A percentile compares a stretch with the other conserved stretches of the same genome.
phyloP scores from a whole-genome alignment of 23 tunicate species.

The Aplidium turbinatum region DNA sequence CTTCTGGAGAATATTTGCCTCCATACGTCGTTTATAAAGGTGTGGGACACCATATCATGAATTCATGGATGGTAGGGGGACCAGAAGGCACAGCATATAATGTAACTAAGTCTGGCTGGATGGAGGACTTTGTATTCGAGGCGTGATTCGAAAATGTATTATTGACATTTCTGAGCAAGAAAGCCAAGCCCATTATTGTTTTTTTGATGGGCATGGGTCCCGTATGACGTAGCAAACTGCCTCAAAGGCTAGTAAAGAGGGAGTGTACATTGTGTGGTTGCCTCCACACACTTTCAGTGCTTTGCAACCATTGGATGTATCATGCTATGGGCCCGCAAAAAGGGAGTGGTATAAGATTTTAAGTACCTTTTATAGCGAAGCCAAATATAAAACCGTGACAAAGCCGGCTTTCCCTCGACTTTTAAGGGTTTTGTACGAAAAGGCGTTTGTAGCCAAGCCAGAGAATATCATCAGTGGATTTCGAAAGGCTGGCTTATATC shows the following conservation, averaged over 20 bases:
- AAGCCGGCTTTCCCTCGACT: not conserved
- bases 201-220: not conserved
- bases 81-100: not conserved
- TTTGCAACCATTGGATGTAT: conserved; percentile 9
- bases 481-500: not conserved
- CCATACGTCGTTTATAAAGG: conserved; percentile 20
- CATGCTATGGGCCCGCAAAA: conserved; percentile 14
- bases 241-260: not conserved
- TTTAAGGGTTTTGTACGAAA: not conserved
- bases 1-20: conserved; percentile 1
- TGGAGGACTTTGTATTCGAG: conserved; percentile 5
- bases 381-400: not conserved
- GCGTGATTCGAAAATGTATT: not conserved
- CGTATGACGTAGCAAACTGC: conserved; percentile 2
- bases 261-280: conserved; percentile 1
- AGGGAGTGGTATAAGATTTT: not conserved
- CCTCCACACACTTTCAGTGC: conserved; percentile 22
- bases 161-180: not conserved
- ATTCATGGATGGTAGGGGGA: conserved; percentile 19
- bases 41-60: not conserved
- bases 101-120: not conserved
- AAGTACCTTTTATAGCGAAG: not conserved
- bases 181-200: conserved; percentile 3
- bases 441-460: not conserved
- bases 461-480: not conserved